Conservation (phyloP, 2,797 vertebrate genomes). For the Percopsis omiscomaycus region DNA sequence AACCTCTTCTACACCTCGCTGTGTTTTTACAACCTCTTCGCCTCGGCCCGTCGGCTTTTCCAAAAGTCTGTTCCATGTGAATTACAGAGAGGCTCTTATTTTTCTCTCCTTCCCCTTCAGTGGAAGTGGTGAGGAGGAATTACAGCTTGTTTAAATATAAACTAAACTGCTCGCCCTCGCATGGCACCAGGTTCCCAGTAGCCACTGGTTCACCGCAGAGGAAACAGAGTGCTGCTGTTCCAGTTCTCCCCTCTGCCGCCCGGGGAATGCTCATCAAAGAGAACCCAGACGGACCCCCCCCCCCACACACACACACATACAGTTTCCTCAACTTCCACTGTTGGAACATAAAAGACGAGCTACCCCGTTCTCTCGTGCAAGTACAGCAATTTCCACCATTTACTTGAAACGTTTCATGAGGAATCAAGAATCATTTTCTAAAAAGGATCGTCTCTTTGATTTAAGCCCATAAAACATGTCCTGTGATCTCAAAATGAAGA, state of each 20-base stretch:
- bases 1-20: slow-evolving; percentile 37
- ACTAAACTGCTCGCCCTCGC: slow-evolving; percentile 67
- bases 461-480: too few relatives aligned
- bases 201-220: slow-evolving; percentile 72
- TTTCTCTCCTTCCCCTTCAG: slow-evolving; percentile 44
- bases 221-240: slow-evolving; percentile 76
- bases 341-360: slow-evolving; percentile 41
- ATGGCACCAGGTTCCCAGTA: slow-evolving; percentile 66
- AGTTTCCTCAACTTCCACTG: slow-evolving; percentile 58
- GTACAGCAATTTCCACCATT: too few relatives aligned
- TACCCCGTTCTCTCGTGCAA: slow-evolving; percentile 16
- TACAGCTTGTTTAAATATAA: slow-evolving; percentile 80
- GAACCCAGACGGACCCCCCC: slow-evolving; percentile 32
- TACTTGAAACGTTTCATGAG: too few relatives aligned
- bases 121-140: slow-evolving; percentile 75
- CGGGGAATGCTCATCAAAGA: slow-evolving; percentile 48
- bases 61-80: slow-evolving; percentile 66
- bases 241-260: slow-evolving; percentile 48
- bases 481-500: too few relatives aligned
- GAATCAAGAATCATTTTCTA: too few relatives aligned
- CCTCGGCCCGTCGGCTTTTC: slow-evolving; percentile 58
- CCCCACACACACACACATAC: slow-evolving; percentile 19
- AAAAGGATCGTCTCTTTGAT: too few relatives aligned
- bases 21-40: slow-evolving; percentile 74
- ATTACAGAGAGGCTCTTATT: slow-evolving; percentile 67